Evolutionary conservation across 1,140 invertebrate genomes (phyloP).

Genomic region (Zaprionus africanus): DNA sequence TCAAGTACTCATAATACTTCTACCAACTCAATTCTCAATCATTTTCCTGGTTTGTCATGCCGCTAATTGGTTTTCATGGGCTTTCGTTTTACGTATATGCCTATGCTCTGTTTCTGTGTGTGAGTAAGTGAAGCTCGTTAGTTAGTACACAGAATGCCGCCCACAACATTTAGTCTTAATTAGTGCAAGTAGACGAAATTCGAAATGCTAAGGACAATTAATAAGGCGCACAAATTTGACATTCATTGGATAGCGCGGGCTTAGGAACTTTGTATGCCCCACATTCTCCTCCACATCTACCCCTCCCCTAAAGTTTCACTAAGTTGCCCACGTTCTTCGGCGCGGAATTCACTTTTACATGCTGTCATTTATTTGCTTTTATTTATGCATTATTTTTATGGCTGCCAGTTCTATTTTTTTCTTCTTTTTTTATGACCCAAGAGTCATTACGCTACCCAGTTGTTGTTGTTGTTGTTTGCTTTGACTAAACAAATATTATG

Average conservation of each 20-base stretch:
- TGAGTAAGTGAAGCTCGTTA: conserved; percentile 38
- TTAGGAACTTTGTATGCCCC: conserved; percentile 35
- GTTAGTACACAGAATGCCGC: conserved; percentile 17
- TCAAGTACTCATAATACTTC: neutral
- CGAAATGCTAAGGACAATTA: conserved; percentile 70
- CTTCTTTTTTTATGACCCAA: conserved; percentile 62
- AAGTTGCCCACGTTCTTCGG: neutral
- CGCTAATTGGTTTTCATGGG: conserved; percentile 45
- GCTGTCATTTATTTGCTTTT: conserved; percentile 80
- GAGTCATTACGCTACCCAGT: conserved; percentile 62
- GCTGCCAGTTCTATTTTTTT: conserved; percentile 30
- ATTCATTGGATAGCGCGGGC: conserved; percentile 66
- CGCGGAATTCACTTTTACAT: conserved; percentile 52
- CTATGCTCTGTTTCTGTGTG: conserved; percentile 32
- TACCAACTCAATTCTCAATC: conserved; percentile 11
- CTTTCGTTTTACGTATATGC: conserved; percentile 8
- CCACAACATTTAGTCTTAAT: conserved; percentile 75
- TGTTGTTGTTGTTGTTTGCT: conserved; percentile 64
- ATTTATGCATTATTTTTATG: conserved; percentile 82
- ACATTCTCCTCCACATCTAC: conserved; percentile 6
- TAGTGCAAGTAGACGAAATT: conserved; percentile 48
- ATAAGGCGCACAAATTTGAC: conserved; percentile 78
- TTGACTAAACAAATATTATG: conserved; percentile 83
- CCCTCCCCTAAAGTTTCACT: conserved; percentile 5
- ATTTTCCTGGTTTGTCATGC: conserved; percentile 29